Percentiles rank a stretch among this genome's conserved stretches.
These are phyloP conservation scores for Lutraria lutraria DNA, from an alignment of 2,888 invertebrate genomes.

Conservation along the genomic window DNA sequence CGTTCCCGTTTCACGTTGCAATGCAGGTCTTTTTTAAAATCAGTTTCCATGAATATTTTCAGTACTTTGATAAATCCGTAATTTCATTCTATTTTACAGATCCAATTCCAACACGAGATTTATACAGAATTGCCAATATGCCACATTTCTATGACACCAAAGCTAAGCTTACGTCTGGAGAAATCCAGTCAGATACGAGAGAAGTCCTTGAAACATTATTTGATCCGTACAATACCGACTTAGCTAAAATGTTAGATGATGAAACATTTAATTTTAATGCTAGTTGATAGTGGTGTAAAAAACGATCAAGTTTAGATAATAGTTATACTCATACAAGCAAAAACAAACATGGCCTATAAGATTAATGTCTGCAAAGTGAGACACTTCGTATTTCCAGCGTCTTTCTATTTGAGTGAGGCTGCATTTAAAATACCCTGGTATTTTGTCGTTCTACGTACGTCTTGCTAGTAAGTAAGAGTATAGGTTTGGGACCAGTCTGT, in stretches of 20 bases:
- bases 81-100: conserved; percentile 38
- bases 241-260: conserved; percentile 62
- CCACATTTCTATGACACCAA: conserved; percentile 58
- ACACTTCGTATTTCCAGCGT: too few relatives aligned
- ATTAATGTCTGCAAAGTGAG: too few relatives aligned
- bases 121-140: conserved; percentile 49
- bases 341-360: too few relatives aligned
- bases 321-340: too few relatives aligned
- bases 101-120: conserved; percentile 36
- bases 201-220: conserved; percentile 44
- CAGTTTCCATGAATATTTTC: neutral
- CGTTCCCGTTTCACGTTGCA: too few relatives aligned
- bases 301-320: too few relatives aligned
- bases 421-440: too few relatives aligned
- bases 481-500: too few relatives aligned
- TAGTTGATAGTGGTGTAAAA: neutral
- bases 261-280: conserved; percentile 45
- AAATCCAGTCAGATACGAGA: conserved; percentile 54
- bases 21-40: too few relatives aligned
- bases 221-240: conserved; percentile 60
- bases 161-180: conserved; percentile 53
- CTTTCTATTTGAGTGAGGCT: too few relatives aligned
- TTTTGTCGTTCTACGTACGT: too few relatives aligned
- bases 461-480: too few relatives aligned
- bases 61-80: neutral